A percentile compares a stretch with the other conserved stretches of the same genome.
Conservation (phyloP, 2,888 invertebrate species). For the Nasonovia ribisnigri region DNA sequence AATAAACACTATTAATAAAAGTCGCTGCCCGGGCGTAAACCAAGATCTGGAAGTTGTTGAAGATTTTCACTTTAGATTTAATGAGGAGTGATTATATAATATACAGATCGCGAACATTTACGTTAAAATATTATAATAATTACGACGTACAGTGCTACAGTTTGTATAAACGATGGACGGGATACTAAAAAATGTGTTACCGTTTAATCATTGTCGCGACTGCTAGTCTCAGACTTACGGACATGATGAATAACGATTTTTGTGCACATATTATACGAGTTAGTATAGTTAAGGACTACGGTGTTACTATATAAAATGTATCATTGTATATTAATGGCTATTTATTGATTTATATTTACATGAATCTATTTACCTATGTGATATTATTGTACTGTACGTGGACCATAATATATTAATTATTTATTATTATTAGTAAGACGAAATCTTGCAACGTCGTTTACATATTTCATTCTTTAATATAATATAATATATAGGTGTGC, state of each 20-base stretch:
- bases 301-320: not conserved
- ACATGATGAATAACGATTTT: not conserved
- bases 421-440: not conserved
- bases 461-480: not conserved
- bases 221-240: not conserved
- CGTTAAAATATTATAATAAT: not conserved
- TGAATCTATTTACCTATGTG: not conserved
- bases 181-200: not conserved
- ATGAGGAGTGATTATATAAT: not conserved
- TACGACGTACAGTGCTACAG: not conserved
- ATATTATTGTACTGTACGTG: not conserved
- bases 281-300: too few relatives aligned
- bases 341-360: not conserved
- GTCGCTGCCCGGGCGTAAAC: not conserved
- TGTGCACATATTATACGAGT: not conserved
- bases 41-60: not conserved
- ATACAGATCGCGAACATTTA: not conserved
- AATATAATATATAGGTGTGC: not conserved
- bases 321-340: not conserved
- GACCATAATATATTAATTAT: not conserved
- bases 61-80: not conserved
- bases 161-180: not conserved
- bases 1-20: not conserved
- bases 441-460: not conserved
- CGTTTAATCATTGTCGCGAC: not conserved